A percentile compares a stretch with the other conserved stretches of the same genome.
phyloP scores from a whole-genome alignment of 2,888 invertebrate genomes.

The Hypena proboscidalis region DNA sequence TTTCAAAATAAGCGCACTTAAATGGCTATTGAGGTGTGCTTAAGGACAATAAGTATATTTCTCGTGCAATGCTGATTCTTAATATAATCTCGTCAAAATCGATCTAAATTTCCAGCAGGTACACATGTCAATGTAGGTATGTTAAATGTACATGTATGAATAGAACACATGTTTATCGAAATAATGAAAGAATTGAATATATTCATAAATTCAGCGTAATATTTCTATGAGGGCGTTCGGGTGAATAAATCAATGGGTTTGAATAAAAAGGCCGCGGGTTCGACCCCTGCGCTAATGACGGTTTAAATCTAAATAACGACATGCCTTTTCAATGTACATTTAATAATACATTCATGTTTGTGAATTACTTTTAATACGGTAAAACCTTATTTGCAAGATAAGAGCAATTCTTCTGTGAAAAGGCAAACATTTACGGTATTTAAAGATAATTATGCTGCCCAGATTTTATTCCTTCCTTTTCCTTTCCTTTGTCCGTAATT shows the following conservation, averaged over 20 bases:
- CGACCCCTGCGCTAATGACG: conserved; percentile 52
- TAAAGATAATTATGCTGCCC: no score
- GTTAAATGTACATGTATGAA: conserved; percentile 1
- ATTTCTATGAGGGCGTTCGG: conserved; percentile 43
- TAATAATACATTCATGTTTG: background rate
- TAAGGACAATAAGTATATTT: no score
- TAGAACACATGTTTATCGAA: conserved; percentile 31
- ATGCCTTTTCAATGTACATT: conserved; percentile 16
- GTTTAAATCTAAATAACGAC: conserved; percentile 52
- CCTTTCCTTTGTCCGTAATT: no score
- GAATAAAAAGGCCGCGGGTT: conserved; percentile 39
- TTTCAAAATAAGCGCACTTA: no score
- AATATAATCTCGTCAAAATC: conserved; percentile 2
- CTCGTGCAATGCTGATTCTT: no score
- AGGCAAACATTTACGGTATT: no score
- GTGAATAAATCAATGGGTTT: conserved; percentile 48
- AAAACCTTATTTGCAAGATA: conserved; percentile 1
- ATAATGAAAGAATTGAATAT: conserved; percentile 34
- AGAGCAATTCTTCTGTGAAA: no score
- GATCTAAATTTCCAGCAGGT: background rate
- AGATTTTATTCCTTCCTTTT: no score
- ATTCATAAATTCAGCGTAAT: conserved; percentile 52
- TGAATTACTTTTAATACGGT: background rate
- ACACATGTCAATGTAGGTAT: conserved; percentile 3
- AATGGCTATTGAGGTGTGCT: no score